Evolutionary conservation across 2,797 vertebrate species (phyloP).

Genomic region (Pipistrellus pygmaeus): DNA sequence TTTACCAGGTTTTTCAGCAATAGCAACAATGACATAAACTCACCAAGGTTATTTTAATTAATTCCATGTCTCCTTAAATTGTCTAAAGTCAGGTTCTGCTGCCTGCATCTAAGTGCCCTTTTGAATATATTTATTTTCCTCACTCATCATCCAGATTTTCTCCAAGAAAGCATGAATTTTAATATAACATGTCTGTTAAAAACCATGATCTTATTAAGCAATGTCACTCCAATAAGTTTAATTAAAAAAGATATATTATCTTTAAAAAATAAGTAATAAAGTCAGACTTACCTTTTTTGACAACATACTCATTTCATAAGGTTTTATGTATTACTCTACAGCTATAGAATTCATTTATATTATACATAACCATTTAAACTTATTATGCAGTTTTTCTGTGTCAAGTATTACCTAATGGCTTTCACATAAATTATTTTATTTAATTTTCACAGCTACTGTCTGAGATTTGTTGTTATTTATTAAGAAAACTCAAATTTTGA

Average conservation of each 20-base stretch:
- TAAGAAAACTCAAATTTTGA: not conserved
- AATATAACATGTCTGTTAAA: not conserved
- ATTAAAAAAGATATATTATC: not conserved
- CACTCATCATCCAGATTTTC: not conserved
- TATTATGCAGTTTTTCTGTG: not conserved
- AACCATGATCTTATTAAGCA: not conserved
- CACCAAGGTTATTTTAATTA: not conserved
- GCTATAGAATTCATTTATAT: not conserved
- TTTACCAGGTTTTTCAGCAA: not conserved
- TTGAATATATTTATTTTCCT: not conserved
- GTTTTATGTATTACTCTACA: not conserved
- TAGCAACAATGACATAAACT: not conserved
- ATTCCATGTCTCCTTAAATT: not conserved
- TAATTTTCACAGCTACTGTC: not conserved
- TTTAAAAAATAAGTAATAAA: not conserved
- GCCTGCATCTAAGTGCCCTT: not conserved
- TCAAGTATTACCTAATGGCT: not conserved
- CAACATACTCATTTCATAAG: not conserved
- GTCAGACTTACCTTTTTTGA: not conserved
- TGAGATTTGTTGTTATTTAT: not conserved
- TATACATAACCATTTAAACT: not conserved
- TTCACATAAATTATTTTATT: not conserved
- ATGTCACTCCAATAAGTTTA: not conserved
- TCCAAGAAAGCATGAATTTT: not conserved
- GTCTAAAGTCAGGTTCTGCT: not conserved